Conservation (phyloP, 2,888 invertebrate genomes). For the Amblyjoppa proteus region DNA sequence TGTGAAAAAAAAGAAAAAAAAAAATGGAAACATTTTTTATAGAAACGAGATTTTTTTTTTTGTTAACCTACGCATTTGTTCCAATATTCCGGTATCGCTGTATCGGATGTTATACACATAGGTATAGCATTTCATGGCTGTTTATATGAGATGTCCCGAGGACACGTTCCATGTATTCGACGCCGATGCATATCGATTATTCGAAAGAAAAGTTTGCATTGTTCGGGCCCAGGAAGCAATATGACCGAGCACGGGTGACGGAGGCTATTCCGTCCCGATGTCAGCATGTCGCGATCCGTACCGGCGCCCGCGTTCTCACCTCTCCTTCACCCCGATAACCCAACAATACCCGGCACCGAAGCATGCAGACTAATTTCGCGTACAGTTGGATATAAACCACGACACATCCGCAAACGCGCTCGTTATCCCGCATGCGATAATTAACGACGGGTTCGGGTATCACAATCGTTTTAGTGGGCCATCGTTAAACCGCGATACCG, state of each 20-base stretch:
- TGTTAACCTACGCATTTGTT: too few relatives aligned
- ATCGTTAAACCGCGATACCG: constrained; percentile 4
- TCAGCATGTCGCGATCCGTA: background rate
- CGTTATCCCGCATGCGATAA: constrained; percentile 55
- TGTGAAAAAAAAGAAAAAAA: too few relatives aligned
- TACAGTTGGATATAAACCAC: constrained; percentile 42
- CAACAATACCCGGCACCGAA: background rate
- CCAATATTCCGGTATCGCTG: too few relatives aligned
- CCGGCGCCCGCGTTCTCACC: background rate
- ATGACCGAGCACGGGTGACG: constrained; percentile 10
- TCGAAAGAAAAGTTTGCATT: constrained; percentile 32
- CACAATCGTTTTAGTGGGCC: constrained; percentile 1
- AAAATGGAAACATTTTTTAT: too few relatives aligned
- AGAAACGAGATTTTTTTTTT: too few relatives aligned
- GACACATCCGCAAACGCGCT: constrained; percentile 58
- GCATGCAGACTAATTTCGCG: constrained; percentile 64
- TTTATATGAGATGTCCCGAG: background rate
- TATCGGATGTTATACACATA: too few relatives aligned
- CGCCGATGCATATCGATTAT: constrained; percentile 7
- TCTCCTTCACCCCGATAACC: background rate
- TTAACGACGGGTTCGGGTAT: constrained; percentile 43
- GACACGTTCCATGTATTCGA: background rate
- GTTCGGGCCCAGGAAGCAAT: constrained; percentile 16
- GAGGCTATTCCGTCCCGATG: background rate
- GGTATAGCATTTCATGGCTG: background rate